phyloP scores from a whole-genome alignment of 2,888 invertebrate species.

The Rhogogaster chlorosoma region DNA sequence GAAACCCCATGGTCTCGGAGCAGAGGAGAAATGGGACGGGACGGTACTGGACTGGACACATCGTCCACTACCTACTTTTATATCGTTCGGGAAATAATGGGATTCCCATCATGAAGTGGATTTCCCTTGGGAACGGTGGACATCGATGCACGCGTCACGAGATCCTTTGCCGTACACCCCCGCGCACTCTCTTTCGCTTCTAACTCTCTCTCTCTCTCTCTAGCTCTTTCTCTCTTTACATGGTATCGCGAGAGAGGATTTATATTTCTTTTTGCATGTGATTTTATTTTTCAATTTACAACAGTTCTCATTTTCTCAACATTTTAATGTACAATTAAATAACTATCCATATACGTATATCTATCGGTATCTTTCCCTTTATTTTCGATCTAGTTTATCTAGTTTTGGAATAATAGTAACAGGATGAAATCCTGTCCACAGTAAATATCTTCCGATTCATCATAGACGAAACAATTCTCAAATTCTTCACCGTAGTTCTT shows the following conservation, averaged over 20 bases:
- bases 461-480: neutral
- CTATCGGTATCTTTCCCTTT: neutral
- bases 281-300: neutral
- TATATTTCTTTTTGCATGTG: neutral
- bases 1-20: constrained; percentile 18
- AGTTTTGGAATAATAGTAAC: neutral
- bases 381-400: neutral
- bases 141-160: constrained; percentile 75
- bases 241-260: neutral
- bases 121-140: constrained; percentile 76
- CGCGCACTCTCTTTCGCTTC: constrained; percentile 61
- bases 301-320: neutral
- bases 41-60: constrained; percentile 47
- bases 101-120: constrained; percentile 76
- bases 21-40: constrained; percentile 33
- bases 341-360: too few species aligned
- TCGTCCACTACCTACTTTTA: constrained; percentile 71
- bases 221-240: neutral
- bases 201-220: neutral
- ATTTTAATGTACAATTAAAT: neutral
- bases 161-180: constrained; percentile 71
- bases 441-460: neutral
- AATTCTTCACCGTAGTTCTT: too few species aligned
- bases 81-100: constrained; percentile 73
- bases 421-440: neutral